Percentiles rank a stretch among this genome's conserved stretches.
Conservation (phyloP, 2,888 invertebrate species). For the Tricholauxania praeusta region DNA sequence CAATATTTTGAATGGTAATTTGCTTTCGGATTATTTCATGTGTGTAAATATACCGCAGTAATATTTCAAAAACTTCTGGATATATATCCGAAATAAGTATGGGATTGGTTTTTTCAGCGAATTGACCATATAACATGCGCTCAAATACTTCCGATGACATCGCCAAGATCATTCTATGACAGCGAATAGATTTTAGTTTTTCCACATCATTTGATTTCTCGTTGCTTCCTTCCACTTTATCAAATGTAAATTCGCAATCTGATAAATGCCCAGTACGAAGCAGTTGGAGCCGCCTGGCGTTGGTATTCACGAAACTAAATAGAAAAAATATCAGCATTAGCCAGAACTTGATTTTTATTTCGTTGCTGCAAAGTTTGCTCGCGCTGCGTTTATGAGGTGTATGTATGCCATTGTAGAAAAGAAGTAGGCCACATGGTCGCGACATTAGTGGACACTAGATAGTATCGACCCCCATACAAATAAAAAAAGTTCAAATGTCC, state of each 20-base stretch:
- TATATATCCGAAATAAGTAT: slow-evolving; percentile 49
- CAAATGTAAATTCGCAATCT: slow-evolving; percentile 49
- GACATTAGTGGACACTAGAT: too few relatives aligned
- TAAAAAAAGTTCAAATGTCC: too few relatives aligned
- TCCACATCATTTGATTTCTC: background rate
- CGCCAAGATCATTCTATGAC: slow-evolving; percentile 48
- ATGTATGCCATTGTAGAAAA: too few relatives aligned
- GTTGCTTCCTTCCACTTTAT: slow-evolving; percentile 30
- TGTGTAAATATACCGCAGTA: slow-evolving; percentile 53
- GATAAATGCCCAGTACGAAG: slow-evolving; percentile 47
- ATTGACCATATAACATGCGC: slow-evolving; percentile 42
- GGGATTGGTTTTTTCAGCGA: slow-evolving; percentile 37
- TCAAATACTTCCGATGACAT: slow-evolving; percentile 52
- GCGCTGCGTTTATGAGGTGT: too few relatives aligned
- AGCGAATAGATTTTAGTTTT: slow-evolving; percentile 38
- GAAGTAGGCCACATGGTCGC: too few relatives aligned
- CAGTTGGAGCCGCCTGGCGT: slow-evolving; percentile 50
- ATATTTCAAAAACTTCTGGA: slow-evolving; percentile 48
- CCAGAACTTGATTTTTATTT: too few relatives aligned
- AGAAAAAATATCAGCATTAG: background rate
- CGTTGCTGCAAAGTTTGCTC: too few relatives aligned
- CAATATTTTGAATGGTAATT: slow-evolving; percentile 29
- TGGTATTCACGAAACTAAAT: slow-evolving; percentile 47
- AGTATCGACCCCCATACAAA: too few relatives aligned
- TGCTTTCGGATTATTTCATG: slow-evolving; percentile 48